phyloP scores from a whole-genome alignment of 2,888 invertebrate genomes.

The Pycnomerus fuliginosus region DNA sequence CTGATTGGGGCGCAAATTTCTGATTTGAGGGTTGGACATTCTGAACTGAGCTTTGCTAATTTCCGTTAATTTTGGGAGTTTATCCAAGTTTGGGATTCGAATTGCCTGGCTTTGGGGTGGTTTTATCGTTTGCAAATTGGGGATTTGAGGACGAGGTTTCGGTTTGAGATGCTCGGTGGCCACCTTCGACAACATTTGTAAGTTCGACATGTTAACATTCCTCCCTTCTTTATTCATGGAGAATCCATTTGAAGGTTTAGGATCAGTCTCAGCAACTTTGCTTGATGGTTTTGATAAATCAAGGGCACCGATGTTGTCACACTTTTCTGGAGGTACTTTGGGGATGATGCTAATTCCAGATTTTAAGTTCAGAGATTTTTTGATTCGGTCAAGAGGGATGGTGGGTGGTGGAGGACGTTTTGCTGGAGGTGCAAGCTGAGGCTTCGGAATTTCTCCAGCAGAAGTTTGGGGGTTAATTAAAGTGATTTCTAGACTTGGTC shows the following conservation, averaged over 20 bases:
- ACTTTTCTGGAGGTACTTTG: conserved; percentile 44
- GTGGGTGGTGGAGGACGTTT: conserved; percentile 58
- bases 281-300: conserved; percentile 54
- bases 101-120: conserved; percentile 29
- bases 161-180: conserved; percentile 45
- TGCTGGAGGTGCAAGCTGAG: conserved; percentile 19
- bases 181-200: conserved; percentile 57
- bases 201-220: conserved; percentile 47
- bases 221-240: conserved; percentile 4
- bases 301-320: conserved; percentile 57
- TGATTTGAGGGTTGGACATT: conserved; percentile 39
- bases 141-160: conserved; percentile 44
- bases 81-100: conserved; percentile 40
- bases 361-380: conserved; percentile 47
- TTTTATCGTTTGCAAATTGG: conserved; percentile 46
- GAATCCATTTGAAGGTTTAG: conserved; percentile 31
- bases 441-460: background rate
- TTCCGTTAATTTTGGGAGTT: conserved; percentile 55
- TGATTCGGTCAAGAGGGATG: conserved; percentile 56
- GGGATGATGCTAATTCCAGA: conserved; percentile 46
- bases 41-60: conserved; percentile 49
- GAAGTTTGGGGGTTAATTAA: conserved; percentile 41
- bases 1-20: conserved; percentile 48
- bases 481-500: conserved; percentile 50
- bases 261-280: conserved; percentile 1